phyloP scores from a whole-genome alignment of 2,113 vertebrate genomes.

The Oreamnos americanus region DNA sequence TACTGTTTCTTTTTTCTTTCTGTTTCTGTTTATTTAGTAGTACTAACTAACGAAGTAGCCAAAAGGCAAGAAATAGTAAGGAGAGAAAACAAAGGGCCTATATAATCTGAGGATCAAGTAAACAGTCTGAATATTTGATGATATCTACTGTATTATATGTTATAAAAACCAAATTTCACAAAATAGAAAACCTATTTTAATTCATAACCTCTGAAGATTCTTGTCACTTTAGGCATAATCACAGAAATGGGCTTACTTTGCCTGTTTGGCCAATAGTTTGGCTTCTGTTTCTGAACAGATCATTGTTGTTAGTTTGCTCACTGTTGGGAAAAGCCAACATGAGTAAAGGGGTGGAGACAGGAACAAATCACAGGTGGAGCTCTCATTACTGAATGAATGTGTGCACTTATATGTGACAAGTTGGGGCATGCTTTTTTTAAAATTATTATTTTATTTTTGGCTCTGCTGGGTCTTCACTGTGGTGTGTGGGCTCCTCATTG shows the following conservation, averaged over 20 bases:
- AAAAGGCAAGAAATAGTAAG: background rate
- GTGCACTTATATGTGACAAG: background rate
- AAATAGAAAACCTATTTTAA: background rate
- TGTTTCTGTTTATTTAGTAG: background rate
- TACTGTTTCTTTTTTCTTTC: background rate
- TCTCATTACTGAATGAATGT: background rate
- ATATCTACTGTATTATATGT: background rate
- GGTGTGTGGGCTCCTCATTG: background rate
- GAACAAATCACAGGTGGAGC: background rate
- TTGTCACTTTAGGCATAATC: background rate
- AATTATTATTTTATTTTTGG: background rate
- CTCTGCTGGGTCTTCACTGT: background rate
- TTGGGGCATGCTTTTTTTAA: background rate
- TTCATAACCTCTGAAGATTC: background rate
- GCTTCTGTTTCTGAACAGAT: slow-evolving; percentile 35
- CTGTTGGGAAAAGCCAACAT: background rate
- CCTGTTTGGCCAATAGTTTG: background rate
- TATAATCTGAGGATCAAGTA: background rate
- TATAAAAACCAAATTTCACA: background rate
- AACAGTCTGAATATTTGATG: background rate
- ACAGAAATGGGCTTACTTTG: background rate
- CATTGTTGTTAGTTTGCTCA: background rate
- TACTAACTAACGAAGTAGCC: background rate
- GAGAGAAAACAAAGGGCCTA: background rate
- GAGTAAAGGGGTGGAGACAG: background rate